Evolutionary conservation across 2,888 invertebrate genomes (phyloP), one percentile per base, ranked within the genome.

Genomic region (Drosophila infuscata): DNA sequence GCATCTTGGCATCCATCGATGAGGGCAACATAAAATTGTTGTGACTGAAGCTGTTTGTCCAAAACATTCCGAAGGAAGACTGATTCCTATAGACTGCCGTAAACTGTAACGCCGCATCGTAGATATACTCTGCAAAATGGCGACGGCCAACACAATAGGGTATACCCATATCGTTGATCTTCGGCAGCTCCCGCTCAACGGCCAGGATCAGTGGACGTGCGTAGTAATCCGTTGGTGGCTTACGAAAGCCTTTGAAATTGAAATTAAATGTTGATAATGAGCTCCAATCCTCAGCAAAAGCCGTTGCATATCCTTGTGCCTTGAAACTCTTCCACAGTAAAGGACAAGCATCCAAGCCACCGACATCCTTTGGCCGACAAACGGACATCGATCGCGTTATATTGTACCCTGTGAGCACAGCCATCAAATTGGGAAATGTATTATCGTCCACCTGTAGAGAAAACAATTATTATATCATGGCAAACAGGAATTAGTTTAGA

Each of bases 351-450:
- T 98, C 97, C 59, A 96, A 89, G 32, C 95, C 94, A 91, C 94
- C 94, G 59, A 93, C 91, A 5, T 88, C 88, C 1, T 91, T 91
- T 6, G 95, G 94, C n/a, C 94, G 92, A 70, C 94, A 94, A 52
- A 94, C 91, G 0, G 91, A 78, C 46, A 94, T 93, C 3, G 95
- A 93, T 17, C 94, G 83, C 0, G 91, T 76, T 17, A 90, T 84
- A 66, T 93, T 94, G 70, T 95, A 94, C 0, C 98, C 98, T 0
- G 96, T 95, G 5, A 97, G 93, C 49, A 97, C 94, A 0, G 98
- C 97, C 94, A 98, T 96, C 64, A 98, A 93, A 93, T 98, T 99
- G 0, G 98, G 97, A 89, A 96, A 97, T 0, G 98, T 98, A 84
- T 98, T 98, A 84, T 98, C 98, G 1, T 95, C 97, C 74, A 97